These are phyloP conservation scores for Caenorhabditis wallacei DNA, from an alignment of 2,888 invertebrate species.

Conservation along the genomic window DNA sequence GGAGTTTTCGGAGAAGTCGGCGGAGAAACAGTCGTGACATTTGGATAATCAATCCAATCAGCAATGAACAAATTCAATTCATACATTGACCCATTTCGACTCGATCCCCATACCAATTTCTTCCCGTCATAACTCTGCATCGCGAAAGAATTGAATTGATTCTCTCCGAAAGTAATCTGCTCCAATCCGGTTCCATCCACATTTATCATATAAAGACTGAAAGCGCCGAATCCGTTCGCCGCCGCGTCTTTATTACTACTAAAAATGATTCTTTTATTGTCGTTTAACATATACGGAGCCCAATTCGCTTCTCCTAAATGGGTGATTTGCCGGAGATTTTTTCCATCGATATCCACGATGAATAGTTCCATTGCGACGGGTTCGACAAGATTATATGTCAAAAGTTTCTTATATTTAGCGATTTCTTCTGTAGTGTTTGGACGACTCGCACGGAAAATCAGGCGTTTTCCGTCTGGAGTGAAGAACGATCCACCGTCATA, in stretches of 20 bases:
- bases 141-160: conserved; percentile 80
- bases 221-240: conserved; percentile 76
- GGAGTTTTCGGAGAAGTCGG: conserved; percentile 9
- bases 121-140: conserved; percentile 80
- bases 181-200: conserved; percentile 79
- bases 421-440: conserved; percentile 76
- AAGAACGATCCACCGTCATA: conserved; percentile 82
- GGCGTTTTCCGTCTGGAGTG: conserved; percentile 78
- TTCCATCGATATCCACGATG: conserved; percentile 75
- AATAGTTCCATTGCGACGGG: conserved; percentile 82
- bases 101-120: conserved; percentile 76
- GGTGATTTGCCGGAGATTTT: conserved; percentile 77
- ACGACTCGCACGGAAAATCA: conserved; percentile 80
- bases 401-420: conserved; percentile 74
- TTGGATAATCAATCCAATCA: conserved; percentile 76
- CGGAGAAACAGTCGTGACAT: neutral
- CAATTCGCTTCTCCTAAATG: conserved; percentile 79
- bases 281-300: conserved; percentile 81
- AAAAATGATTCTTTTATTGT: conserved; percentile 74
- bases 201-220: conserved; percentile 76
- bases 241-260: conserved; percentile 67
- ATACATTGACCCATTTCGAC: conserved; percentile 71
- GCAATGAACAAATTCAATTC: conserved; percentile 80
- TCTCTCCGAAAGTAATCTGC: conserved; percentile 74
- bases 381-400: conserved; percentile 75